Conservation (phyloP, 1,140 invertebrate genomes). For the Gonatopus flavifemur region DNA sequence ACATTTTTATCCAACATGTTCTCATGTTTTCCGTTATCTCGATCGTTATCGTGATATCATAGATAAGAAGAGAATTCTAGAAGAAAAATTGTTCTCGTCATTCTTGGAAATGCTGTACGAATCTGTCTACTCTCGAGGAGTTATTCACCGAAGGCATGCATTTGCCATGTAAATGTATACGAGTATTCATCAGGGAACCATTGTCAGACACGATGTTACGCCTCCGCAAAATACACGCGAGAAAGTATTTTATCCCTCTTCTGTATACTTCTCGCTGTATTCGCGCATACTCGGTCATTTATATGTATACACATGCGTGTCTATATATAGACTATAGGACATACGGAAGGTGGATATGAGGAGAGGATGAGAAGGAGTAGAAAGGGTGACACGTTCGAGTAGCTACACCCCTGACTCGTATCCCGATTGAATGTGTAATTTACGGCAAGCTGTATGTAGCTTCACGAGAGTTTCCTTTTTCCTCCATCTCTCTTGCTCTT, state of each 20-base stretch:
- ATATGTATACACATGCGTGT: too few species aligned
- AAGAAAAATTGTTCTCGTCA: too few species aligned
- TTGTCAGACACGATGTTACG: slow-evolving; percentile 44
- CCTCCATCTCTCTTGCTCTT: not conserved
- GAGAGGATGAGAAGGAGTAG: not conserved
- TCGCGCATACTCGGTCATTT: slow-evolving; percentile 31
- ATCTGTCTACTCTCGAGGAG: too few species aligned
- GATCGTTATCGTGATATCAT: too few species aligned
- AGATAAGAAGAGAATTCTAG: too few species aligned
- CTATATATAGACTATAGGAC: not conserved
- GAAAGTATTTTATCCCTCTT: slow-evolving; percentile 45
- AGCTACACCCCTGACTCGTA: slow-evolving; percentile 6
- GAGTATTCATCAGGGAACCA: slow-evolving; percentile 54
- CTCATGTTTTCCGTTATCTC: too few species aligned
- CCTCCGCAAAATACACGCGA: slow-evolving; percentile 36
- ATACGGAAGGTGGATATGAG: too few species aligned
- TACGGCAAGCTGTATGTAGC: slow-evolving; percentile 4
- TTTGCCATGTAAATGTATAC: slow-evolving; percentile 57
- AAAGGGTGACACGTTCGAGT: slow-evolving; percentile 17
- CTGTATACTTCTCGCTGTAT: slow-evolving; percentile 24
- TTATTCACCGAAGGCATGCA: too few species aligned
- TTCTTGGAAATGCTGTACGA: too few species aligned
- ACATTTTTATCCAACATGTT: too few species aligned
- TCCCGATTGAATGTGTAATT: slow-evolving; percentile 34
- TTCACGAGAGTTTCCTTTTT: not conserved